These are phyloP conservation scores for Sclerurus mexicanus DNA, from an alignment of 2,113 vertebrate genomes.

Conservation along the genomic window DNA sequence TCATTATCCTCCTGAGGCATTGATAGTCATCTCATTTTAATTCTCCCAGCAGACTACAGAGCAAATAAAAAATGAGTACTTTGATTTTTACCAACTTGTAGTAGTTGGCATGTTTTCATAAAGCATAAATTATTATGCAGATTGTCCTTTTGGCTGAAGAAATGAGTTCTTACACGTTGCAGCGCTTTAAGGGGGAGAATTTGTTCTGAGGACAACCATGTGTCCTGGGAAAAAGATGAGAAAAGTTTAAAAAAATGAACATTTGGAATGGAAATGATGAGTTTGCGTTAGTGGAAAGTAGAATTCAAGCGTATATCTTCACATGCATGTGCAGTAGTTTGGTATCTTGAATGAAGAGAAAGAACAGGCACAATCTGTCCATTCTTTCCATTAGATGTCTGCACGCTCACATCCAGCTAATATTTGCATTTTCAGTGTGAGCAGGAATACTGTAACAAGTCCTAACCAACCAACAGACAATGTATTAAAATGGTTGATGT, in stretches of 20 bases:
- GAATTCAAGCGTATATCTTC: conserved; percentile 58
- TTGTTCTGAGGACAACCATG: neutral
- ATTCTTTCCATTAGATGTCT: neutral
- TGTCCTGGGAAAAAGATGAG: conserved; percentile 64
- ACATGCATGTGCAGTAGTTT: neutral
- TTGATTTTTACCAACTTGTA: conserved; percentile 7
- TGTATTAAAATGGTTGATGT: neutral
- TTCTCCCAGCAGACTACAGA: neutral
- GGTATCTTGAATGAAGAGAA: neutral
- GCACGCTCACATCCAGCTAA: neutral
- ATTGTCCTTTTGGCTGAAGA: conserved; percentile 24
- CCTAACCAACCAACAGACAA: neutral
- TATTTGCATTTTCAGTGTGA: neutral
- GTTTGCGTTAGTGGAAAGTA: conserved; percentile 64
- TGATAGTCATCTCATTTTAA: neutral
- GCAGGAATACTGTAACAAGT: neutral
- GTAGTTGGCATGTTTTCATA: neutral
- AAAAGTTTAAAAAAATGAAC: conserved; percentile 77
- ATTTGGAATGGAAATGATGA: conserved; percentile 53
- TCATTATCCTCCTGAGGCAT: neutral
- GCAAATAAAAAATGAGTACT: neutral
- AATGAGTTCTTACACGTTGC: conserved; percentile 27
- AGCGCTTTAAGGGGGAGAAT: conserved; percentile 18
- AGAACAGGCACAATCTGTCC: neutral
- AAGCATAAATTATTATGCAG: neutral